Evolutionary conservation across 2,888 invertebrate species (phyloP).

Genomic region (Euzetes globulus): DNA sequence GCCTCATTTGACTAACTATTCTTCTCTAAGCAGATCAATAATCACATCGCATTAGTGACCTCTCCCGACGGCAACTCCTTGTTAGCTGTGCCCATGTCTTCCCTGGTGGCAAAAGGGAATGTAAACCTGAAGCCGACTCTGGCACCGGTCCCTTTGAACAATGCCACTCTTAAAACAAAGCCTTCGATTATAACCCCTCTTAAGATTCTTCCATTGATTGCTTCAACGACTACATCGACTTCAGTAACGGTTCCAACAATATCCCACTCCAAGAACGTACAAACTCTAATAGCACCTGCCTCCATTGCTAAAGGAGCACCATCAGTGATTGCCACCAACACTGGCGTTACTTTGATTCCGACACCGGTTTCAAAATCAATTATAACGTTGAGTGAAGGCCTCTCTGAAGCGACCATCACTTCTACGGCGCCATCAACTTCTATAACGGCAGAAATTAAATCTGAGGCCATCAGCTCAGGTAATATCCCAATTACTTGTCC

Average conservation of each 20-base stretch:
- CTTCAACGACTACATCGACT: slow-evolving; percentile 2
- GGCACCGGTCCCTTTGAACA: background rate
- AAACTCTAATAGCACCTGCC: slow-evolving; percentile 8
- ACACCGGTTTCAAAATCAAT: background rate
- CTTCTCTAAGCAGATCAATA: background rate
- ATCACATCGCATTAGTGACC: slow-evolving; percentile 31
- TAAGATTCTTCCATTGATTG: slow-evolving; percentile 10
- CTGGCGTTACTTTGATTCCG: background rate
- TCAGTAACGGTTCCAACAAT: slow-evolving; percentile 8
- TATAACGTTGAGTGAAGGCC: too few relatives aligned
- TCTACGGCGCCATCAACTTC: background rate
- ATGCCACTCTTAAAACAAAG: background rate
- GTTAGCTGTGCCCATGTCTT: slow-evolving; percentile 22
- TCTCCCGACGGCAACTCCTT: slow-evolving; percentile 20
- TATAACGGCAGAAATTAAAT: background rate
- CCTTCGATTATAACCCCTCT: background rate
- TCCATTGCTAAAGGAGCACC: background rate
- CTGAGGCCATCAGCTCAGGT: background rate
- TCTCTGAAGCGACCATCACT: background rate
- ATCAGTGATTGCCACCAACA: too few relatives aligned
- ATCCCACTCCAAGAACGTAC: slow-evolving; percentile 19
- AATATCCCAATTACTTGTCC: background rate
- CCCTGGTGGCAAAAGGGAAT: slow-evolving; percentile 10
- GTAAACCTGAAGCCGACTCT: slow-evolving; percentile 3
- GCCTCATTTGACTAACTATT: too few relatives aligned